Evolutionary conservation across 2,888 invertebrate genomes (phyloP), one percentile per base, ranked within the genome.

Genomic region (Caenorhabditis parvicauda): DNA sequence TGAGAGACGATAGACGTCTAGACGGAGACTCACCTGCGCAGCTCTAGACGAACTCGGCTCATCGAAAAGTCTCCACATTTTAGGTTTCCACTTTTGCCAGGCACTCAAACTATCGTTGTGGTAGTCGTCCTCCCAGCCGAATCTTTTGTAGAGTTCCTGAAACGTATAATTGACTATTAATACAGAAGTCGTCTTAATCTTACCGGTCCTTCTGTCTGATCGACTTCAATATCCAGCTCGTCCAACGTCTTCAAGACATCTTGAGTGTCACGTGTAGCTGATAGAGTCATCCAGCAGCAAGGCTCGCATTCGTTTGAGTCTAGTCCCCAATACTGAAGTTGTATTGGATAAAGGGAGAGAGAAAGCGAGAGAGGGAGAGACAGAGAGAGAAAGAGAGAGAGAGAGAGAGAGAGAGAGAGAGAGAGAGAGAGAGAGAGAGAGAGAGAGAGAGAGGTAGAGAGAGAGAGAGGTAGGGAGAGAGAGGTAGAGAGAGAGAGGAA

Each of bases 21-120:
- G 12, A 24, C 17, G 25, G 4, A n/a, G 7, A 9, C 49, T 43
- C 28, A 93, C 95, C 89, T 96, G 96, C 66, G 96, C 95, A 76
- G 91, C 89, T 81, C 89, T 90, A 54, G 95, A 95, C 80, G 95
- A 96, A 83, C 94, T 94, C 1, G 98, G 98, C 83, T 98, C 98
- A 83, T 98, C 98, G 83, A 98, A 98, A 59, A 99, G 86, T 42
- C 94, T 92, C 96, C 96, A 98, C 82, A 96, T 90, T 84, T 92
- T 92, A 38, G 96, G 96, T 83, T 96, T 94, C 82, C 91, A 87
- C 81, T 89, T 88, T 85, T 96, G 95, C 96, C 96, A 98, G 56
- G 76, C 80, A 59, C 81, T 83, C 48, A 85, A 54, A 46, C 69
- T 90, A 69, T 92, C 91, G 74, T 89, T 90, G 84, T 89, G 89